Evolutionary conservation across 2,888 invertebrate genomes (phyloP).

Genomic region (Heliothis peltigera): DNA sequence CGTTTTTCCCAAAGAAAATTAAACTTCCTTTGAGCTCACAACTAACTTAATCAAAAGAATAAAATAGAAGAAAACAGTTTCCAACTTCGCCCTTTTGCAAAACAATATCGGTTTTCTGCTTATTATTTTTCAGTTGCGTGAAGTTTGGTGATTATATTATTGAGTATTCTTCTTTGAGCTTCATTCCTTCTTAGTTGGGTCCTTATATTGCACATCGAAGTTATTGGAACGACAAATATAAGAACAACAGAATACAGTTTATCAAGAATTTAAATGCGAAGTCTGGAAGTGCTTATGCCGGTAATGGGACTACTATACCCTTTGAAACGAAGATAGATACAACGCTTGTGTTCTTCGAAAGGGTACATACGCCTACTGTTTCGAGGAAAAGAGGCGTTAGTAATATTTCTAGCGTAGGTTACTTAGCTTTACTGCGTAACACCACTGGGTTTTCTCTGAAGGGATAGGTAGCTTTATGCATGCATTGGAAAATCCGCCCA

Average conservation of each 20-base stretch:
- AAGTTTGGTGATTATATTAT: conserved; percentile 46
- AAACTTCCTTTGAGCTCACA: conserved; percentile 40
- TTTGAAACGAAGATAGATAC: not conserved
- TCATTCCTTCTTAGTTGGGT: conserved; percentile 9
- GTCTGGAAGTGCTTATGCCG: too few relatives aligned
- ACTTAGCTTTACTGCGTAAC: not conserved
- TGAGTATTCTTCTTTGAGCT: conserved; percentile 18
- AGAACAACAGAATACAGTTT: not conserved
- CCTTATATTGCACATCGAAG: not conserved
- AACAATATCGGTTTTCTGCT: conserved; percentile 51
- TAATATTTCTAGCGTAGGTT: not conserved
- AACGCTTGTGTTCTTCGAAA: too few relatives aligned
- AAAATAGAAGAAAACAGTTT: conserved; percentile 46
- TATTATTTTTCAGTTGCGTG: conserved; percentile 44
- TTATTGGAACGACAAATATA: not conserved
- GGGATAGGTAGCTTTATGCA: not conserved
- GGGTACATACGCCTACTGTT: not conserved
- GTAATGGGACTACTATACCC: too few relatives aligned
- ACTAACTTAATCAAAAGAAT: conserved; percentile 51
- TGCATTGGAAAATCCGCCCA: not conserved
- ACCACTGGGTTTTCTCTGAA: not conserved
- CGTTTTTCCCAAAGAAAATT: conserved; percentile 38
- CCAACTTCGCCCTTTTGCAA: conserved; percentile 34
- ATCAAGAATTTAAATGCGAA: not conserved
- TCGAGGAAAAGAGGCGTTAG: not conserved